Evolutionary conservation across 2,888 invertebrate species (phyloP).

Genomic region (Ctenicera cuprea): DNA sequence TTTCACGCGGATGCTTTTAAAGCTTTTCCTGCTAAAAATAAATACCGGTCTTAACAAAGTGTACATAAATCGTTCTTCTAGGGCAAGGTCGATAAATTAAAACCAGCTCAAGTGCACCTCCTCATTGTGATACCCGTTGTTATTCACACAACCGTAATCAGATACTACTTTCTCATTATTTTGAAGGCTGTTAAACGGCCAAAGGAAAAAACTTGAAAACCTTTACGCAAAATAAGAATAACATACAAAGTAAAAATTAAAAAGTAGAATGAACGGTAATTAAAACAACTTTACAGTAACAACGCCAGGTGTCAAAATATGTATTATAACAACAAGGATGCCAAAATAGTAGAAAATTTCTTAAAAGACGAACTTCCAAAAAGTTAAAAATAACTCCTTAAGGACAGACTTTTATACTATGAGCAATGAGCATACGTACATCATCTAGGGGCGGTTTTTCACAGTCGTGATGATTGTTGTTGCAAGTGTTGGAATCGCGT

Average conservation of each 20-base stretch:
- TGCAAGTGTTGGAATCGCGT: constrained; percentile 72
- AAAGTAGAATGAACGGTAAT: too few relatives aligned
- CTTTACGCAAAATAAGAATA: too few relatives aligned
- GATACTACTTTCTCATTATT: background rate
- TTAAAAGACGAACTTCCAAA: too few relatives aligned
- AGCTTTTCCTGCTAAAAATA: background rate
- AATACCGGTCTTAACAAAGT: background rate
- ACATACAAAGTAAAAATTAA: too few relatives aligned
- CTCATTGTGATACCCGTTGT: background rate
- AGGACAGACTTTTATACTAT: too few relatives aligned
- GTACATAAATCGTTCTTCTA: background rate
- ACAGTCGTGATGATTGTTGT: constrained; percentile 68
- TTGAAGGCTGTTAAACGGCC: background rate
- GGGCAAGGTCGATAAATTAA: constrained; percentile 2
- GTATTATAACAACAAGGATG: too few relatives aligned
- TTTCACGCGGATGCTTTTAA: constrained; percentile 1
- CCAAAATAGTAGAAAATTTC: too few relatives aligned
- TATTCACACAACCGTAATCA: constrained; percentile 8
- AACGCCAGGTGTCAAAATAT: too few relatives aligned
- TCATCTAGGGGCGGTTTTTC: constrained; percentile 66
- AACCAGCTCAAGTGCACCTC: constrained; percentile 12
- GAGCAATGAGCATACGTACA: background rate
- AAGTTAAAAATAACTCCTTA: too few relatives aligned
- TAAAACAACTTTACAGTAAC: too few relatives aligned
- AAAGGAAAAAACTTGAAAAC: too few relatives aligned